Evolutionary conservation across 2,113 vertebrate species (phyloP), one percentile per base, ranked within the genome.

Genomic region (Mobula hypostoma): DNA sequence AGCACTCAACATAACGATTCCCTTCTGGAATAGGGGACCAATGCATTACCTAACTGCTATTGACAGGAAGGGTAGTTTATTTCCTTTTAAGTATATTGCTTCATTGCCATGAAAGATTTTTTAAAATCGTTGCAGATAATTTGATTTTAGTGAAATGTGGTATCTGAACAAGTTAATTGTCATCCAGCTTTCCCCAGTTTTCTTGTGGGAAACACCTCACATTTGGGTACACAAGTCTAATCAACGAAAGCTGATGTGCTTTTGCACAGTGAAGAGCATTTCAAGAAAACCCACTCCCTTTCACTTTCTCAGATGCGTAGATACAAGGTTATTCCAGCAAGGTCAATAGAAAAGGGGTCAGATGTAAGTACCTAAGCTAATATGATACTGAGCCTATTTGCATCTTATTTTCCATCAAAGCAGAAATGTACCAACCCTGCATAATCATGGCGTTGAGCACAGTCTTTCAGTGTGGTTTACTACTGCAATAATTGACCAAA

Each of bases 21-120:
- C 91, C 24, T 74, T 74, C 91, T 76, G 68, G 70, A 93, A 74
- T 56, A 93, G 91, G 70, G 91, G 70, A 74, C 40, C 91, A 93
- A 76, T 93, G 32, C 58, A 48, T 74, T 93, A 74, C 70, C 12
- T 40, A 76, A 14, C 68, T 74, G 32, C 91, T 93, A 24, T 32
- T 58, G 32, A 66, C 85, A 68, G 7, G 85, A 90, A 90, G 61
- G 77, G 7, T 66, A 66, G 14, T 36, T n/a, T 66, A 14, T 68
- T 90, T 68, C 14, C 61, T 90, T 66, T 66, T 32, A 7, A n/a
- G 29, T 66, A 63, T 32, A 68, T 68, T 90, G 61, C 82, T 2
- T 14, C 56, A 85, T 85, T 58, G 0, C 82, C 82, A 85, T 85
- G 82, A 85, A 29, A 58, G 5, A 0, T 88, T 61, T 70, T 70